Base-by-base conservation (phyloP, 2,888 invertebrate species). In the Tetanocera ferruginea region DNA sequence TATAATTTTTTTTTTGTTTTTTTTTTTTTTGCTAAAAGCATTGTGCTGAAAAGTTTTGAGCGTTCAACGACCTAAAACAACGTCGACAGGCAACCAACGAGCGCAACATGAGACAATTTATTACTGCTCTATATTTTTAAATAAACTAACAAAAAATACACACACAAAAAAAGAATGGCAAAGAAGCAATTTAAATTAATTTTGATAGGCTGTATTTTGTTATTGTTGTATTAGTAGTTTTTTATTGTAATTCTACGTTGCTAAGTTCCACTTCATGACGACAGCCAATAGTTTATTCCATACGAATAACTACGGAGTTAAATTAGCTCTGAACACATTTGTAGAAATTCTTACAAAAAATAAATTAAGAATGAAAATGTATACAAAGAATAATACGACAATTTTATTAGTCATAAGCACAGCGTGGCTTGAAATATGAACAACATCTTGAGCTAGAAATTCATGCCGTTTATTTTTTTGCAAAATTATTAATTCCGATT, bases 161-260 rank as follows among this genome's bases (percentile, higher is more conserved):
- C 11, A 60, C 34, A 49, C 25, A 70, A 25, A n/a, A 60, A 19
- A 34, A 67, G 11, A 28, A 23, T 43, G 43, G 23, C 37, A 34
- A 25, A 70, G 31, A 55, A 70, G 52, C 31, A 70, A 52, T 72
- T 72, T 23, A 71, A 55, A 71, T 55, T 31, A 28, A 52, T 70
- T 70, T 70, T 31, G n/a, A 52, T 28, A 51, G 31, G 11, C 67
- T 23, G 3, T 25, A 25, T 67, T 19, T 66, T 34, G 37, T 37
- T 19, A 34, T 31, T 19, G 34, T 34, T 19, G 37, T 17, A 37
- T 2, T 60, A n/a, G 66, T 37, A 17, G 62, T 17, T 55, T 55
- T 55, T 55, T 55, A 19, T 55, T 55, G 55, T 55, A 43, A 43
- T 43, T 11, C 43, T 43, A 43, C 43, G 11, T 43, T 43, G 43